phyloP scores from a whole-genome alignment of 92 coral and sea anemone species.

The Paragorgia papillata region DNA sequence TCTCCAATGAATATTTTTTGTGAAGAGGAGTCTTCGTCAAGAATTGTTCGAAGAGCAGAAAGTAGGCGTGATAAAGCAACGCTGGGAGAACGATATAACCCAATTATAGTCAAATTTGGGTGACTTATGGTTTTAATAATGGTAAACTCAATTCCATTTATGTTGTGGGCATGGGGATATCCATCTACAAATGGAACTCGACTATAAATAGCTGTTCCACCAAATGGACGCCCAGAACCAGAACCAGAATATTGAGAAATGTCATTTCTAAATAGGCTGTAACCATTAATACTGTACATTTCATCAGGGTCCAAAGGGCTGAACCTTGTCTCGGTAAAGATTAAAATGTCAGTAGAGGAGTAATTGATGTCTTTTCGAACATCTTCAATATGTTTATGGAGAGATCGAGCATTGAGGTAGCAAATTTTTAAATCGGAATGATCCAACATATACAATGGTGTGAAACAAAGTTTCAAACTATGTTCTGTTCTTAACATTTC shows the following conservation, averaged over 20 bases:
- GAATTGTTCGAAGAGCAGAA: constrained; percentile 5
- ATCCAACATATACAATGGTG: constrained; percentile 2
- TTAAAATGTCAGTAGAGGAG: constrained; percentile 2
- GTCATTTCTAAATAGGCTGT: constrained; percentile 62
- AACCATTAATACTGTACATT: constrained; percentile 49
- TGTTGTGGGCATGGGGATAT: constrained; percentile 45
- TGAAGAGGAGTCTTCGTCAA: constrained; percentile 38
- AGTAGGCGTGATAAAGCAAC: constrained; percentile 24
- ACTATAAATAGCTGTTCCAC: constrained; percentile 61
- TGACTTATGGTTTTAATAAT: not conserved
- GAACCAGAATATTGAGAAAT: constrained; percentile 40
- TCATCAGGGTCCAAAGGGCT: not conserved
- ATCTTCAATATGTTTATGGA: constrained; percentile 32
- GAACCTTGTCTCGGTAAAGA: constrained; percentile 9
- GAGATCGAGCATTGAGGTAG: constrained; percentile 26
- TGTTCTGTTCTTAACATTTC: constrained; percentile 5
- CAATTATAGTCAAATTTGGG: constrained; percentile 28
- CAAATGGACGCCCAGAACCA: constrained; percentile 40
- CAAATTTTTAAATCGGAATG: constrained; percentile 19
- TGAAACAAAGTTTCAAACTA: constrained; percentile 17
- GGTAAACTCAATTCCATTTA: constrained; percentile 53
- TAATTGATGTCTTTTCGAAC: constrained; percentile 24
- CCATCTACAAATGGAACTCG: constrained; percentile 45
- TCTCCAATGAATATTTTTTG: constrained; percentile 46
- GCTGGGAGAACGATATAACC: constrained; percentile 35